Conservation (phyloP, 2,888 invertebrate species). For the Tetheella fluctuosa region DNA sequence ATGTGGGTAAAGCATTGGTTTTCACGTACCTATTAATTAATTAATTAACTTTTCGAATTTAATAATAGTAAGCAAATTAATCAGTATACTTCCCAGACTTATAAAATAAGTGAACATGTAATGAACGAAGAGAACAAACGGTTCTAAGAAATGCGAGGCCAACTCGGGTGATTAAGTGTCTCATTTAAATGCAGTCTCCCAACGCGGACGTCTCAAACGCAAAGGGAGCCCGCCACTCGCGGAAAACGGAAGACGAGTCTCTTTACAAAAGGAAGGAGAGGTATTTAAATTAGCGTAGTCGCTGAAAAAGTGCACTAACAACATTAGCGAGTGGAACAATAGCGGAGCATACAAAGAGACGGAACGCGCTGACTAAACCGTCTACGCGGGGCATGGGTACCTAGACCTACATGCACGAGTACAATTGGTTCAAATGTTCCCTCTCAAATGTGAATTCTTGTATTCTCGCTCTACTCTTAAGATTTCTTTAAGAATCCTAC, state of each 20-base stretch:
- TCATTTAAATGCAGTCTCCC: constrained; percentile 84
- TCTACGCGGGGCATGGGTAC: constrained; percentile 41
- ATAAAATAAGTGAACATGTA: constrained; percentile 49
- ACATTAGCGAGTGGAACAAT: constrained; percentile 82
- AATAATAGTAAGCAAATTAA: neutral
- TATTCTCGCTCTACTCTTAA: too few species aligned
- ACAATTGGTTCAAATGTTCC: neutral
- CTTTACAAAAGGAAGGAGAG: constrained; percentile 80
- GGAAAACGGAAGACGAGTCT: constrained; percentile 82
- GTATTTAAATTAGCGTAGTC: constrained; percentile 83
- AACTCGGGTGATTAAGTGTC: constrained; percentile 82
- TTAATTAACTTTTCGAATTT: too few species aligned
- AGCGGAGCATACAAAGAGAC: constrained; percentile 72
- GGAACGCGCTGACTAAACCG: constrained; percentile 62
- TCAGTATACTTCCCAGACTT: neutral
- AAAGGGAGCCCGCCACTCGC: constrained; percentile 76
- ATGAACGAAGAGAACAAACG: constrained; percentile 78
- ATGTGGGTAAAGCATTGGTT: too few species aligned
- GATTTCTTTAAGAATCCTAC: too few species aligned
- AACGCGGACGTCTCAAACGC: constrained; percentile 78
- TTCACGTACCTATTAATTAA: too few species aligned
- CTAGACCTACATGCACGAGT: neutral
- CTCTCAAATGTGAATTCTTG: neutral
- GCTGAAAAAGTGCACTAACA: constrained; percentile 83
- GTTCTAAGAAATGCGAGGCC: constrained; percentile 75